Evolutionary conservation across 1,140 invertebrate genomes (phyloP), one percentile per base, ranked within the genome.

Genomic region (Popillia japonica): DNA sequence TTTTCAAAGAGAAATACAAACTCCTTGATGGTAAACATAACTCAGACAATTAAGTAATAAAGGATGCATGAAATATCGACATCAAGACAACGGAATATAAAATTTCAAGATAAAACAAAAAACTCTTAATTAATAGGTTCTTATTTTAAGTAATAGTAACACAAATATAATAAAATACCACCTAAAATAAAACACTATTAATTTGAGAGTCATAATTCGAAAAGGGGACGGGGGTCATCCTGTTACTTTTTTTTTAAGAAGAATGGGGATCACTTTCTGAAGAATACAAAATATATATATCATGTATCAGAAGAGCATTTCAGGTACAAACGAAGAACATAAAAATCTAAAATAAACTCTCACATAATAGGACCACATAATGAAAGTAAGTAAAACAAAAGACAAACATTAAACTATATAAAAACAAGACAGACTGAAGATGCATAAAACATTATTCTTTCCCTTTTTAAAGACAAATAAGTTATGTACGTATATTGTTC

Each of bases 331-430:
- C 14, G 48, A 55, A 55, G 17, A 55, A 55, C n/a, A 17, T 55
- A 17, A 14, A 55, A 55, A 2, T 34, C 4, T 2, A 34, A 34
- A 34, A 34, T 34, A 55, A 55, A 55, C 48, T 17, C 6, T 55
- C 48, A 55, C 48, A 55, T 2, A 34, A 55, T 55, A 55, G 14
- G n/a, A 17, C 48, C 0, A 55, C 14, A 55, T 55, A 55, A 55
- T 55, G 14, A 55, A 55, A 55, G 48, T 55, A 55, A 34, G 48
- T 55, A 55, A 55, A 55, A 55, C 48, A 55, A 55, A 2, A 55
- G 14, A 55, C 48, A 55, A 55, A 55, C 48, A 55, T 17, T 14
- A 55, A 55, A 55, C 6, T n/a, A 48, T 3, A 48, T 17, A 55
- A 55, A 55, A 55, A 55, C 48, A 55, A 55, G 17, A 17, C 48